phyloP scores from a whole-genome alignment of 2,888 invertebrate genomes.

The Lutraria lutraria region DNA sequence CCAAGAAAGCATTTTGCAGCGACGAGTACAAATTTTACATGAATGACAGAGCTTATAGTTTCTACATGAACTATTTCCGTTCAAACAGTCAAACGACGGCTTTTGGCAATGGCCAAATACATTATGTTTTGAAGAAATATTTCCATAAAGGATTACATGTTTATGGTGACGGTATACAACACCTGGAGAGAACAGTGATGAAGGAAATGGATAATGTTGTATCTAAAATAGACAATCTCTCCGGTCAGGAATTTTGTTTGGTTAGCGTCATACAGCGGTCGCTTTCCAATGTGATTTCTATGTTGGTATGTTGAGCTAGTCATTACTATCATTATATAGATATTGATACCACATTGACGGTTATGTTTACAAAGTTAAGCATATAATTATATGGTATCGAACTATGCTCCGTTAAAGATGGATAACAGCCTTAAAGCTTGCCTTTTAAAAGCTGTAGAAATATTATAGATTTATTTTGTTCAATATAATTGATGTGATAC shows the following conservation, averaged over 20 bases:
- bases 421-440: no score
- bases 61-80: not conserved
- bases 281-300: not conserved
- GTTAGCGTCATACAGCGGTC: not conserved
- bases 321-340: no score
- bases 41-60: not conserved
- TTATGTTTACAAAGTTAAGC: no score
- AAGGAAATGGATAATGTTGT: slow-evolving; percentile 18
- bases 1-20: slow-evolving; percentile 5
- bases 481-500: no score
- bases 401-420: no score
- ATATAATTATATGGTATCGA: no score
- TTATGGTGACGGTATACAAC: not conserved
- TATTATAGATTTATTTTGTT: no score
- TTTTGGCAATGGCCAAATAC: not conserved
- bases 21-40: slow-evolving; percentile 1
- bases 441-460: no score
- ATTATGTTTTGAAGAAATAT: not conserved
- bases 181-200: not conserved
- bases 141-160: not conserved
- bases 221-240: not conserved
- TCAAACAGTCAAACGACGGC: not conserved
- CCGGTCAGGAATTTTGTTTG: not conserved
- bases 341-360: no score
- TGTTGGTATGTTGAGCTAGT: not conserved